A percentile compares a stretch with the other conserved stretches of the same genome.
Evolutionary conservation across 2,113 vertebrate species (phyloP).

Genomic region (Etheostoma spectabile): DNA sequence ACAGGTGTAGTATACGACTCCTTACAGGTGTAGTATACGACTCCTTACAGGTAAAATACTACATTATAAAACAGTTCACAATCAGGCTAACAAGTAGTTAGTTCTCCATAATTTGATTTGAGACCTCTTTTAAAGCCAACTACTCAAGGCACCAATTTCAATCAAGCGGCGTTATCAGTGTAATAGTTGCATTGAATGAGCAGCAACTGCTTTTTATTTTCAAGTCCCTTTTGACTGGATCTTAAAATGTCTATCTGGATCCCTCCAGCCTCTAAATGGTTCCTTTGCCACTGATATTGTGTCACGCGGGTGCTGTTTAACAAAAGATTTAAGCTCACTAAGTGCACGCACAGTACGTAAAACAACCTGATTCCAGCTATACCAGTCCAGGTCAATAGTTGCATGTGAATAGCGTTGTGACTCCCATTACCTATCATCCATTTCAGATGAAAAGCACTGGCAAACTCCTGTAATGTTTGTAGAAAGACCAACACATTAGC

Average conservation of each 20-base stretch:
- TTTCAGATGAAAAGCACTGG: neutral
- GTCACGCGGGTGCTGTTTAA: too few species aligned
- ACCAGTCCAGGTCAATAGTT: too few species aligned
- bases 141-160: neutral
- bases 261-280: neutral
- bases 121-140: neutral
- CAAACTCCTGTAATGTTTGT: neutral
- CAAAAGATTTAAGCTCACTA: too few species aligned
- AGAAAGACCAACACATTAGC: too few species aligned
- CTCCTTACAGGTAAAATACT: neutral
- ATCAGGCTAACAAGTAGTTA: too few species aligned
- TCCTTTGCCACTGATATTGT: too few species aligned
- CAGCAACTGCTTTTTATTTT: neutral
- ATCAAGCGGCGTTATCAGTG: neutral
- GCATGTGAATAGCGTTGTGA: neutral
- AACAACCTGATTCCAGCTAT: too few species aligned
- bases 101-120: neutral
- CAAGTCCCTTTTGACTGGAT: too few species aligned
- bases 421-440: rapidly evolving
- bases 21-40: neutral
- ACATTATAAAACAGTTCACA: neutral
- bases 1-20: too few species aligned
- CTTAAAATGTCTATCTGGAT: neutral
- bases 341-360: too few species aligned
- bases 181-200: neutral